Evolutionary conservation across 92 coral and sea anemone species (phyloP).

Genomic region (Montipora capitata): DNA sequence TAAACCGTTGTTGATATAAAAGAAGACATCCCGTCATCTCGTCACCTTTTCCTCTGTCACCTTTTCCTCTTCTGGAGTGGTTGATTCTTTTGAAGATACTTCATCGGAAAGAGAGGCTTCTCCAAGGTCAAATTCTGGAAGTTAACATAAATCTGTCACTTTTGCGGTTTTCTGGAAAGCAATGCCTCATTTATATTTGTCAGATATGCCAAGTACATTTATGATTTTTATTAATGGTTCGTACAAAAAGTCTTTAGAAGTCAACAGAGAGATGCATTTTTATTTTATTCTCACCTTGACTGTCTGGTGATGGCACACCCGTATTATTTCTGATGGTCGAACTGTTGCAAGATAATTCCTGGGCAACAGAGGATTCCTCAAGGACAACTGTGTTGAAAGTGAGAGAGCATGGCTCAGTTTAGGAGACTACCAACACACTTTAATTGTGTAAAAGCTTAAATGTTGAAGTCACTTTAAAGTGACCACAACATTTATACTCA

Average conservation of each 20-base stretch:
- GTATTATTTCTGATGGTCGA: constrained; percentile 16
- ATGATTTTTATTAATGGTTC: neutral
- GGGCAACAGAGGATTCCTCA: constrained; percentile 22
- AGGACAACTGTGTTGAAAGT: constrained; percentile 8
- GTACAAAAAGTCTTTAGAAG: constrained; percentile 3
- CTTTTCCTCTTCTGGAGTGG: constrained; percentile 22
- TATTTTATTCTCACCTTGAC: constrained; percentile 32
- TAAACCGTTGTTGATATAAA: constrained; percentile 11
- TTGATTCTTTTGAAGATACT: constrained; percentile 22
- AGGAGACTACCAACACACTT: neutral
- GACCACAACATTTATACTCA: constrained; percentile 10
- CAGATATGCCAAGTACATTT: neutral
- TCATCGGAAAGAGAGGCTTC: constrained; percentile 14
- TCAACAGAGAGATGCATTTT: constrained; percentile 14
- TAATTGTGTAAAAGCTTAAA: constrained; percentile 6
- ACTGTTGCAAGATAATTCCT: constrained; percentile 22
- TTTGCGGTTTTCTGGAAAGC: neutral
- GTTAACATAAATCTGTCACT: constrained; percentile 5
- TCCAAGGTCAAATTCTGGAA: constrained; percentile 27
- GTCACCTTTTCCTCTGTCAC: constrained; percentile 31
- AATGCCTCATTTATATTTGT: constrained; percentile 11
- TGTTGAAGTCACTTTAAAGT: neutral
- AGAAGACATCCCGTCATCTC: constrained; percentile 4
- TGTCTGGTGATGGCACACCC: constrained; percentile 20
- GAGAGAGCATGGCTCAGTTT: constrained; percentile 9